Evolutionary conservation across 2,888 invertebrate genomes (phyloP), one percentile per base, ranked within the genome.

Genomic region (Drosophila nr. fundita): DNA sequence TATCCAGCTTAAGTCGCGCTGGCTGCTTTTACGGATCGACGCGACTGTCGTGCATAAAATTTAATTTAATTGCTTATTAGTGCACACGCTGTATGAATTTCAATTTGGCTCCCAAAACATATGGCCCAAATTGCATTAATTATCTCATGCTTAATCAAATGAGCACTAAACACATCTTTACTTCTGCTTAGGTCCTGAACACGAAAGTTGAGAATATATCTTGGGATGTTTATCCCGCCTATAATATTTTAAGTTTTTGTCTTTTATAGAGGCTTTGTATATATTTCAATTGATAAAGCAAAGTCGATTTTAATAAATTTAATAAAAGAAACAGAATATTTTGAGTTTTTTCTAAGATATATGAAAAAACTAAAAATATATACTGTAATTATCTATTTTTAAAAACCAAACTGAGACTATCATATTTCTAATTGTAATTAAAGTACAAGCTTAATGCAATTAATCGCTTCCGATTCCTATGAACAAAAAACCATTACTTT

Each of bases 61-160:
- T 71, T 69, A 57, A 80, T 81, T 87, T 81, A 67, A 87, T 84
- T 69, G 73, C 75, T 78, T 81, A 73, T 89, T 77, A 73, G 66
- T 72, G 81, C 71, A 69, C 57, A 77, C 69, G 89, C 82, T 60
- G 70, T 67, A 81, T 89, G 84, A 78, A 84, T 89, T 87, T 76
- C 68, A 83, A 84, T 87, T 75, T 76, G 53, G 58, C 57, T 21
- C 2, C 6, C 50, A 58, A 34, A 76, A 50, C 53, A 89, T 68
- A 67, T 73, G 83, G 59, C 50, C 53, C 40, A 68, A 70, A 77
- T 73, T 64, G 60, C 59, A 54, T 77, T 73, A 77, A 81, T 73
- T 76, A 68, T 62, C 42, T 53, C 50, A 48, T 42, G 40, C 59
- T 32, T 38, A 59, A 63, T 59, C 38, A 60, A 64, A 45, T 49